Percentiles rank a stretch among this genome's conserved stretches.
phyloP scores from a whole-genome alignment of 2,797 vertebrate species.

The Pogoniulus pusillus region DNA sequence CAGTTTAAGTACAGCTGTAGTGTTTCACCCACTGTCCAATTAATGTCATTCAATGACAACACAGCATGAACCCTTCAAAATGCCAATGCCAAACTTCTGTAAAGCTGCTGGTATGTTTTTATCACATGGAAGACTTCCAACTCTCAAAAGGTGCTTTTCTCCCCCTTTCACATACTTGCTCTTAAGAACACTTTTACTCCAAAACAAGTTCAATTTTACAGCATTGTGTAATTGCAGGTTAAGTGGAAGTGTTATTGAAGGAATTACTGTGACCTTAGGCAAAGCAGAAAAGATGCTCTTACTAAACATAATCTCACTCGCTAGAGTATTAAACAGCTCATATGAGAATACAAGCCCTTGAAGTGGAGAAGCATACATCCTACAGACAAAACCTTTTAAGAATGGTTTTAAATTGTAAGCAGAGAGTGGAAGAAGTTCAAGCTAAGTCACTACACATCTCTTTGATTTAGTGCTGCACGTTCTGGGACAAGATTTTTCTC shows the following conservation, averaged over 20 bases:
- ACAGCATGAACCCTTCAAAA: background rate
- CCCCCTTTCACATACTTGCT: background rate
- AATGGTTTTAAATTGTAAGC: background rate
- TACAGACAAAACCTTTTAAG: background rate
- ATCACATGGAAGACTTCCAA: background rate
- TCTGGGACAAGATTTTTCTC: background rate
- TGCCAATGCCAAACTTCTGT: background rate
- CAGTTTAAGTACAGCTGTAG: background rate
- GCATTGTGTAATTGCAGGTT: background rate
- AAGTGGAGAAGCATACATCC: background rate
- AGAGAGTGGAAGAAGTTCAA: background rate
- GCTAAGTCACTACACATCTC: background rate
- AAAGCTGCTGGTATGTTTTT: background rate
- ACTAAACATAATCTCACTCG: background rate
- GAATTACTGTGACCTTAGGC: background rate
- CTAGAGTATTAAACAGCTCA: background rate
- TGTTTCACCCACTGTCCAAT: background rate
- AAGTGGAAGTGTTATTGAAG: background rate
- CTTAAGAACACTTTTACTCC: background rate
- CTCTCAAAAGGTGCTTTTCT: background rate
- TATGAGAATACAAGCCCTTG: background rate
- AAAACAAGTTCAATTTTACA: background rate
- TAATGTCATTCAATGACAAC: background rate
- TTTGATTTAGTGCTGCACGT: background rate
- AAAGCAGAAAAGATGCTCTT: background rate